Conservation (phyloP, 2,797 vertebrate species). For the Hydrolagus colliei region DNA sequence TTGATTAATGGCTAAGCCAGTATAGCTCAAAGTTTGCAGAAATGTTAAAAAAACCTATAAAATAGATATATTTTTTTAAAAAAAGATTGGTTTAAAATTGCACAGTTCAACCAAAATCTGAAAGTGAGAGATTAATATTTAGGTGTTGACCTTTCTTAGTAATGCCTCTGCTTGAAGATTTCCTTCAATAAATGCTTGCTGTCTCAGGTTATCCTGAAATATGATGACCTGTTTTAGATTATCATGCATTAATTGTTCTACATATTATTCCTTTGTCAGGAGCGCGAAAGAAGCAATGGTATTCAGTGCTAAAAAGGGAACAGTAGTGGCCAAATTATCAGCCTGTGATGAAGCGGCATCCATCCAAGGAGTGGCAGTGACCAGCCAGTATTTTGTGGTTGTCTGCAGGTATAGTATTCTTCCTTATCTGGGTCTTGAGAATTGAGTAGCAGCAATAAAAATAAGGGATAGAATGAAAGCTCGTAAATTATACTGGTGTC, state of each 20-base stretch:
- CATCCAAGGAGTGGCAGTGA: constrained; percentile 53
- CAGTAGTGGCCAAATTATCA: constrained; percentile 42
- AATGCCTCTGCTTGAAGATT: no score
- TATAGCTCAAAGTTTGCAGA: no score
- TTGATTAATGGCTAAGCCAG: no score
- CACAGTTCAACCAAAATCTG: no score
- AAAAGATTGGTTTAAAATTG: no score
- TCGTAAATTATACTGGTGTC: no score
- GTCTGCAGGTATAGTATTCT: constrained; percentile 50
- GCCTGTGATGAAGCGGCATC: constrained; percentile 41
- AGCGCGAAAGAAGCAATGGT: constrained; percentile 50
- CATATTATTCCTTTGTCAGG: constrained; percentile 39
- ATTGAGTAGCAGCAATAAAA: neutral
- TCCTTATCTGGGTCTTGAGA: neutral
- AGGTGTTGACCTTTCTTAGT: no score
- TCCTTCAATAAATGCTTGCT: no score
- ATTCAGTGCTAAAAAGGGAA: constrained; percentile 47
- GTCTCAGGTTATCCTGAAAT: no score
- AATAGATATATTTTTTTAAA: no score
- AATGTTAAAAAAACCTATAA: no score
- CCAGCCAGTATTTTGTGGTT: constrained; percentile 53
- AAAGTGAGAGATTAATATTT: no score
- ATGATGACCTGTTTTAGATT: neutral
- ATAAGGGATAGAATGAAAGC: neutral
- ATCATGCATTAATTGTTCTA: neutral